Base-by-base conservation (phyloP, 2,797 vertebrate genomes). In the Peromyscus eremicus region DNA sequence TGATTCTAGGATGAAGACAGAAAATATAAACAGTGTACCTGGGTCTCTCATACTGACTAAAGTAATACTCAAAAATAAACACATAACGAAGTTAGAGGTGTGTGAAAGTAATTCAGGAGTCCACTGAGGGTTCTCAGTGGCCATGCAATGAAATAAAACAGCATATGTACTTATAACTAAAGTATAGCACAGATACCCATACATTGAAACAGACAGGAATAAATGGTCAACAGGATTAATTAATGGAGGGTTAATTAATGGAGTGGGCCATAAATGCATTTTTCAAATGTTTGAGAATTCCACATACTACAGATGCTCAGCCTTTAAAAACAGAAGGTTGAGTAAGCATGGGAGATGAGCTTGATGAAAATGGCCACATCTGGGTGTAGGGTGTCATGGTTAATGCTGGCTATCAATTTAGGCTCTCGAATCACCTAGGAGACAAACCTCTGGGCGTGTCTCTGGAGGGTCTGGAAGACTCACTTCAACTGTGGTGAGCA, bases 21-120 rank as follows among this genome's bases (percentile, higher is more conserved):
- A 71, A 88, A 64, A 70, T 71, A 81, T 14, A 90, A 49, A 83
- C 0, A 3, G 76, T 49, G 9, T 88, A 13, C 3, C 8, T 52
- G 8, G 40, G 76, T 10, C 10, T 79, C 13, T 79, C 77, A 29
- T 60, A 62, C 37, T 87, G 17, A 49, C 73, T 92, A 87, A 62
- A n/a, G 1, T 64, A 76, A 52, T 84, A 29, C 10, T 43, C 34
- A 83, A 95, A 83, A 97, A 19, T 46, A 95, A 90, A 68, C 29
- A 29, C 27, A 71, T 43, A 87, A 55, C 14, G 85, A 89, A 77
- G 37, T 52, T 46, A 14, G 4, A 37, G 19, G 5, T 40, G 57
- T 62, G 9, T 68, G 55, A 82, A 71, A 62, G 16, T 52, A 29
- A 93, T 16, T 37, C 0, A 71, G 52, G 23, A 43, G 8, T 27